A percentile compares a stretch with the other conserved stretches of the same genome.
phyloP scores from a whole-genome alignment of 2,888 invertebrate species.

The Drosophila borealis region DNA sequence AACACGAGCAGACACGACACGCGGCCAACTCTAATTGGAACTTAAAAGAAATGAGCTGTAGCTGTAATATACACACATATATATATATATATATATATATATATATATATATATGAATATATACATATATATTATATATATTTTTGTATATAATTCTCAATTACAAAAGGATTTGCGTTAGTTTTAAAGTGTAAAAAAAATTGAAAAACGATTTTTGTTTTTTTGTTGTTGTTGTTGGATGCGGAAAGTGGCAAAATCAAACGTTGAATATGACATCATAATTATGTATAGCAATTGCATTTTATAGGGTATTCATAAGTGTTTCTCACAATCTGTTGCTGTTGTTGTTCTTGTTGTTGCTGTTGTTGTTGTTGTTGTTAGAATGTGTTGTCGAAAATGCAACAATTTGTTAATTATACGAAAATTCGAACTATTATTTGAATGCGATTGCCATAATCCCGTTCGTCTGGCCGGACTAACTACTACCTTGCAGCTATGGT shows the following conservation, averaged over 20 bases:
- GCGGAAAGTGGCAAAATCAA: slow-evolving; percentile 1
- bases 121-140: slow-evolving; percentile 15
- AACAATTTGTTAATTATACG: slow-evolving; percentile 3
- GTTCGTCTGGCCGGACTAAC: background rate
- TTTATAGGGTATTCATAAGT: background rate
- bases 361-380: background rate
- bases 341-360: no score
- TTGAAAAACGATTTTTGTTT: background rate
- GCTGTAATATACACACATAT: no score
- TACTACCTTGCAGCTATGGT: no score
- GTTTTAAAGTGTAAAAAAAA: slow-evolving; percentile 29
- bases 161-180: slow-evolving; percentile 57
- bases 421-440: slow-evolving; percentile 24
- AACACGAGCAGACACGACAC: no score
- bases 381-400: background rate
- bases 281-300: slow-evolving; percentile 9
- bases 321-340: background rate
- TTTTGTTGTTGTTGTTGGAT: background rate
- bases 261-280: slow-evolving; percentile 6
- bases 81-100: slow-evolving; percentile 27
- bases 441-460: slow-evolving; percentile 46
- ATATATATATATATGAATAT: slow-evolving; percentile 23
- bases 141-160: slow-evolving; percentile 52
- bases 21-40: background rate
- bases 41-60: background rate